These are phyloP conservation scores for Gephyroberyx darwinii DNA, from an alignment of 2,797 vertebrate species.

Conservation along the genomic window DNA sequence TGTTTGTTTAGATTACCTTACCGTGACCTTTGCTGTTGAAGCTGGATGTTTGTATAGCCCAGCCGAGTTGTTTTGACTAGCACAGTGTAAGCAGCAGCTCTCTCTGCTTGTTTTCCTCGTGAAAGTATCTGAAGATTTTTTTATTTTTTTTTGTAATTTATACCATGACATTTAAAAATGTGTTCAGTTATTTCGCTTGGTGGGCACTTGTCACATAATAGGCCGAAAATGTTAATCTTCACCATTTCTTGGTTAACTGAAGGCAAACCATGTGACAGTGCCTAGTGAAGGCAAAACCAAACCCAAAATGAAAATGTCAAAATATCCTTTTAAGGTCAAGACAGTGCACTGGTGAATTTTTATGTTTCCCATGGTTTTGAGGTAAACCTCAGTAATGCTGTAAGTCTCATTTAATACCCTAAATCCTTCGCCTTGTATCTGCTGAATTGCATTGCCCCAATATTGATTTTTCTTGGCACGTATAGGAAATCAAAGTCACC, in stretches of 20 bases:
- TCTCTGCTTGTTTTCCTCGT: constrained; percentile 46
- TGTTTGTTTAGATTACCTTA: constrained; percentile 55
- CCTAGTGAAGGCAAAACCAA: constrained; percentile 20
- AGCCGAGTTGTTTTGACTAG: constrained; percentile 64
- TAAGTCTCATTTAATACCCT: constrained; percentile 54
- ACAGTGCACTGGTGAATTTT: background rate
- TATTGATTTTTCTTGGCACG: constrained; percentile 56
- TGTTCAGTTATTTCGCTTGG: constrained; percentile 12
- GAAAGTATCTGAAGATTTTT: constrained; percentile 29
- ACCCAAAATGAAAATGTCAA: constrained; percentile 20
- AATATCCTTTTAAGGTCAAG: constrained; percentile 8
- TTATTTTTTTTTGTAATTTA: constrained; percentile 46
- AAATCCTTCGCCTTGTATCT: constrained; percentile 53
- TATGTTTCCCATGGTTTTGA: constrained; percentile 40
- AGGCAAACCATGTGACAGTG: constrained; percentile 21
- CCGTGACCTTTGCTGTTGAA: constrained; percentile 67
- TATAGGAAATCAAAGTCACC: constrained; percentile 74
- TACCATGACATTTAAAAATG: constrained; percentile 50
- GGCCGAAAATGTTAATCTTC: background rate
- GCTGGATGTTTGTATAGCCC: constrained; percentile 65
- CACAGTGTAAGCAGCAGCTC: constrained; percentile 42
- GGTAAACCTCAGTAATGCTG: constrained; percentile 23
- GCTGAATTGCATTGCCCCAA: constrained; percentile 40
- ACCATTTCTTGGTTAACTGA: constrained; percentile 18
- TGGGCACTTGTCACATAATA: constrained; percentile 8